Evolutionary conservation across 2,797 vertebrate species (phyloP), one percentile per base, ranked within the genome.

Genomic region (Heterohyrax brucei): DNA sequence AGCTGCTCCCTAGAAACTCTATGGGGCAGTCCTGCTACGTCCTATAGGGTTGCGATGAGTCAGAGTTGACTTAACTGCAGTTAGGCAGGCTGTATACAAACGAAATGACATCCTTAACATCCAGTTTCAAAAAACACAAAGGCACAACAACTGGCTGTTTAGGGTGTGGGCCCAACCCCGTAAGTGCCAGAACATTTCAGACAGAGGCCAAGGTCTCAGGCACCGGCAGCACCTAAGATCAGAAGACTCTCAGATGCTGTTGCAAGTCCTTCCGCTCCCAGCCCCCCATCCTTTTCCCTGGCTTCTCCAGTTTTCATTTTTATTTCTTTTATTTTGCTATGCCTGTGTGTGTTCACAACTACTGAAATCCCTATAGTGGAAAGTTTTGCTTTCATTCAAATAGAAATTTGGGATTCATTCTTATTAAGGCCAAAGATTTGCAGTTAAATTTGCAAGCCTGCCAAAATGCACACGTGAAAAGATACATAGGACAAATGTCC

Each of bases 401-500:
- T 61, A 97, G 92, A 68, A 7, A 86, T 70, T 98, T 95, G 4
- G 39, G 22, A 64, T 87, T 68, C 39, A 87, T 97, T 96, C 64
- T 12, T 94, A 68, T 59, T 96, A 96, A 73, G 85, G 97, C 93
- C 84, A 97, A 83, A 89, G 68, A 87, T 83, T 79, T 79, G 10
- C 56, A 94, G 53, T 44, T 93, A 92, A 94, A 91, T 91, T 2
- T 46, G 75, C 48, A 21, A 39, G 46, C 66, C 90, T 79, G 84
- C 68, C 83, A 88, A 82, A 82, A 83, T 59, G 80, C 70, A 92
- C 88, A 96, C 9, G 48, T n/a, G 73, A 93, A 81, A 94, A 96
- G 88, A 96, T 97, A 97, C 39, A 39, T 50, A 96, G 53, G 72
- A 82, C 94, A 89, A 3, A 61, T n/a, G 13, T 39, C 96, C 85